Base-by-base conservation (phyloP, 1,140 invertebrate genomes). In the Catajapyx aquilonaris region DNA sequence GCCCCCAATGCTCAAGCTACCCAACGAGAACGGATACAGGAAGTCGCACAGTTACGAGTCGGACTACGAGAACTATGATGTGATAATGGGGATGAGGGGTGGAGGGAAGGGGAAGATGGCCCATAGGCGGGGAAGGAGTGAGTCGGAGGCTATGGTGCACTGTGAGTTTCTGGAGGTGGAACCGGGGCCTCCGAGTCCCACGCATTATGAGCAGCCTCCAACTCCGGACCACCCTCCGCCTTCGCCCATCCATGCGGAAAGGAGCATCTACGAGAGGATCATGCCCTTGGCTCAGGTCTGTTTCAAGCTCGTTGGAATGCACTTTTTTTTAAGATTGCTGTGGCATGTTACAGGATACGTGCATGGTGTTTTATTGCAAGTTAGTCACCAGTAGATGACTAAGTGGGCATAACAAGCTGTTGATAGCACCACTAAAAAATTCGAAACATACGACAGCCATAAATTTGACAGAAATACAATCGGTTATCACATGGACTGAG, bases 171-270 rank as follows among this genome's bases (percentile, higher is more conserved):
- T 9, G 7, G 23, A 28, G 7, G 7, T 7, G 7, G 23, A 28
- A 9, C 7, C 23, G 13, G 49, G 57, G 39, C 69, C 71, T 1
- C 58, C 69, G 34, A 86, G 81, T 44, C 86, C 86, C 2, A 83
- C 81, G 4, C 80, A 87, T 50, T 88, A 90, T 49, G 69, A 73
- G 34, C 85, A 91, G 59, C 86, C 85, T 3, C 84, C 86, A 0
- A 94, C 86, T 3, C 86, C 87, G 0, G 86, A 93, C 49, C 84
- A 88, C 60, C 84, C 86, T 3, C 88, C 88, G 4, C 88, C 88
- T 0, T 83, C 81, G n/a, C 81, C 86, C 4, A 66, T 72, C 44
- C 81, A 86, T 46, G 87, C 88, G 0, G 78, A 86, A 55, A 73
- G 72, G 49, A 77, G 78, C 44, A 94, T 94, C 47, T 77, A 87